Base-by-base conservation (phyloP, 2,797 vertebrate genomes). In the Taenioides sp. region DNA sequence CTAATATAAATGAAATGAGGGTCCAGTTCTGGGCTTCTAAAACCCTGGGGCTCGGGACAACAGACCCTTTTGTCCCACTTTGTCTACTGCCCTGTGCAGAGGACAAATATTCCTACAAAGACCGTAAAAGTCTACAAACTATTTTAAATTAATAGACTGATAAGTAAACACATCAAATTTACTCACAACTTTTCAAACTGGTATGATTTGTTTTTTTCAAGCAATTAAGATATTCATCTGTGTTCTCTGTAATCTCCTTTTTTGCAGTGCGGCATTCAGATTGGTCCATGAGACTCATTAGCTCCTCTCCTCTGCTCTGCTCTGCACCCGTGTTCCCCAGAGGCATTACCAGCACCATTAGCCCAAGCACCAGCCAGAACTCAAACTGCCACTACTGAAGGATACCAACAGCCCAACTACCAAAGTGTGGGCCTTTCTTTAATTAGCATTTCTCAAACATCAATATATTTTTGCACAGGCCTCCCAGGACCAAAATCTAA, bases 231-330 rank as follows among this genome's bases (percentile, higher is more conserved):
- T 25, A 22, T 7, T 28, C 3, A 16, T 18, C n/a, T 7, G 17
- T 59, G 14, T 27, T 1, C 17, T 59, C 4, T 18, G 28, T n/a
- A 2, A 62, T 10, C n/a, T 31, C 18, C 18, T n/a, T 37, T 31
- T 37, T 10, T 62, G 28, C 31, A 28, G 18, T 12, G 28, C n/a
- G 60, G 60, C 80, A 81, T 82, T 79, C 43, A 65, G 72, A 89
- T 84, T 86, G 83, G 87, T 92, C 94, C 90, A 77, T 83, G 84
- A 94, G 94, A 92, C 92, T 96, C 94, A 95, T 96, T 96, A 95
- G 87, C 80, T 89, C 92, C 6, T 92, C 76, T 92, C 87, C 86
- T 89, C 86, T 89, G 91, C 86, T 89, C 86, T 89, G 91, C 88
- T 86, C 69, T 92, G 94, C 92, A 86, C 93, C 91, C 80, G 86